Conservation (phyloP, 2,113 vertebrate genomes). For the Camelus bactrianus region DNA sequence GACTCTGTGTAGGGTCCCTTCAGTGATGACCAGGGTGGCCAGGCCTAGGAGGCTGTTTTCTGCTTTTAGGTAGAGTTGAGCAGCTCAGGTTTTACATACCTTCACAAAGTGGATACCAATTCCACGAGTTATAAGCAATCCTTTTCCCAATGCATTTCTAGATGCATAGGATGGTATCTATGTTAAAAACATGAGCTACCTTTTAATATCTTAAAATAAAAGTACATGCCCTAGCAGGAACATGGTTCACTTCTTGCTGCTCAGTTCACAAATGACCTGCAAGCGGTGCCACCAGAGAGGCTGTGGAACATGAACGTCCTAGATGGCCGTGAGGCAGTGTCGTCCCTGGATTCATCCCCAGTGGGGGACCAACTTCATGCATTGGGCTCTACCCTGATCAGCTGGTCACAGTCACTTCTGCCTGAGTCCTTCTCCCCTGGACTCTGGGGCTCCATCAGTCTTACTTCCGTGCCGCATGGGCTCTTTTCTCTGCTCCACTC, state of each 20-base stretch:
- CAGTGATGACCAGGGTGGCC: neutral
- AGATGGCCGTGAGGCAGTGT: neutral
- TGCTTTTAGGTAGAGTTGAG: neutral
- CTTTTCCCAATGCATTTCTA: neutral
- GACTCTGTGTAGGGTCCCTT: neutral
- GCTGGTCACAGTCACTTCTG: neutral
- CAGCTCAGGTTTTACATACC: neutral
- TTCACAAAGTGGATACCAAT: too few relatives aligned
- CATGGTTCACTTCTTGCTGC: neutral
- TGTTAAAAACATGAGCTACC: neutral
- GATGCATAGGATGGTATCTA: neutral
- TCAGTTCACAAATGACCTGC: slow-evolving; percentile 2
- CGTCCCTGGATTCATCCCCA: neutral
- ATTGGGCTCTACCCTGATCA: neutral
- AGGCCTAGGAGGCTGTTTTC: neutral
- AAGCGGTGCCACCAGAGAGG: neutral
- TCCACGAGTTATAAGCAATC: neutral
- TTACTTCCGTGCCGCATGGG: neutral
- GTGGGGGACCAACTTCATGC: neutral
- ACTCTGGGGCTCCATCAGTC: neutral
- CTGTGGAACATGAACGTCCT: neutral
- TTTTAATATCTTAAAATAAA: slow-evolving; percentile 42
- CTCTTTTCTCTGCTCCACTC: neutral
- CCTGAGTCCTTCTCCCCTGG: neutral
- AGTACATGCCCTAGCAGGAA: neutral